phyloP scores from a whole-genome alignment of 2,888 invertebrate species.

The Helobdella robusta region DNA sequence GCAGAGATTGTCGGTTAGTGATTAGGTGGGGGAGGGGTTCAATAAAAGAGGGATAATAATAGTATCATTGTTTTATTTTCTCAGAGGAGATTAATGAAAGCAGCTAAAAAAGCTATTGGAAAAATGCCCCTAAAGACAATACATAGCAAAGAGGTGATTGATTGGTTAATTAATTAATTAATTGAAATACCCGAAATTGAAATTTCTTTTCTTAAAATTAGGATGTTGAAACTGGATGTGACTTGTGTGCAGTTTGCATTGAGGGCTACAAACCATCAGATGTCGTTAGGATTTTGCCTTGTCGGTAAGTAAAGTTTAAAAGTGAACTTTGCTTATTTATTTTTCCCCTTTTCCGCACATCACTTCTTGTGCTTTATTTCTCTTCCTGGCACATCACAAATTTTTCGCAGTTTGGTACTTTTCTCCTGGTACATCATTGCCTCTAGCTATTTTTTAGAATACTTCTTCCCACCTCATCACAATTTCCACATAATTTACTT shows the following conservation, averaged over 20 bases:
- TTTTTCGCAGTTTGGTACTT: no score
- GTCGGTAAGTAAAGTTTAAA: slow-evolving; percentile 69
- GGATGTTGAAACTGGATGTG: slow-evolving; percentile 71
- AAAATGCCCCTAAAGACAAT: slow-evolving; percentile 83
- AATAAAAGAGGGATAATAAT: no score
- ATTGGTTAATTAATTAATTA: neutral
- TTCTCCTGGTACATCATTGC: no score
- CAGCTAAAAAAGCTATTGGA: slow-evolving; percentile 83
- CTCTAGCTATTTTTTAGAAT: no score
- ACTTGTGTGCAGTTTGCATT: slow-evolving; percentile 82
- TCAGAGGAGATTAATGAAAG: slow-evolving; percentile 77
- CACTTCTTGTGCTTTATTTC: no score
- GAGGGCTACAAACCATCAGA: slow-evolving; percentile 81
- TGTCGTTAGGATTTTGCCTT: slow-evolving; percentile 75
- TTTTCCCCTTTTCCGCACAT: no score
- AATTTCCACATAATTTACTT: no score
- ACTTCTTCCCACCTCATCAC: no score
- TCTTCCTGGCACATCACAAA: no score
- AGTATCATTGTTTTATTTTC: slow-evolving; percentile 41
- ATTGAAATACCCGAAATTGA: neutral
- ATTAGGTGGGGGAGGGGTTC: no score
- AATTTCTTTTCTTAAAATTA: slow-evolving; percentile 44
- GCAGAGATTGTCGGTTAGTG: slow-evolving; percentile 73
- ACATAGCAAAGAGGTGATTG: slow-evolving; percentile 70
- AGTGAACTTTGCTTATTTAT: no score